A percentile compares a stretch with the other conserved stretches of the same genome.
Evolutionary conservation across 2,797 vertebrate species (phyloP).

Genomic region (Eleutherodactylus coqui): DNA sequence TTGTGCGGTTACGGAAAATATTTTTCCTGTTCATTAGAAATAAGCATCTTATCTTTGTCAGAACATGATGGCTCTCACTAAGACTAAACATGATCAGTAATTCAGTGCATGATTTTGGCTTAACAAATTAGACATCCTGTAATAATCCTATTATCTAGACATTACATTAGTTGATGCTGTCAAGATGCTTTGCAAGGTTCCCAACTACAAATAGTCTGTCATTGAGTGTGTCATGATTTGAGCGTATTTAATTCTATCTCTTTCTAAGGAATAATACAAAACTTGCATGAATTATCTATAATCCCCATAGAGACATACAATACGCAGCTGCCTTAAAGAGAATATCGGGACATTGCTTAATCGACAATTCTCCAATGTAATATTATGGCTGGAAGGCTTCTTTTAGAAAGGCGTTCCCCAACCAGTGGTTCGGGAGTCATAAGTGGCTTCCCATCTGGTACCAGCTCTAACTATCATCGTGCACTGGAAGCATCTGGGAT

Average conservation of each 20-base stretch:
- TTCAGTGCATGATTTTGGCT: conserved; percentile 46
- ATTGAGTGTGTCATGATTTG: conserved; percentile 33
- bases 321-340: neutral
- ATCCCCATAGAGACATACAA: neutral
- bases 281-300: conserved; percentile 29
- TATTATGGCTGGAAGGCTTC: neutral
- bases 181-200: conserved; percentile 48
- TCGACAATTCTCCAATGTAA: neutral
- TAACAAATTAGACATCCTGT: conserved; percentile 55
- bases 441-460: neutral
- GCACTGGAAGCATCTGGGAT: neutral
- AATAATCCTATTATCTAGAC: conserved; percentile 52
- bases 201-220: conserved; percentile 50
- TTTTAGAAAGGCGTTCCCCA: neutral
- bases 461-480: neutral
- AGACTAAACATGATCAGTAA: conserved; percentile 42
- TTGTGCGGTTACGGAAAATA: conserved; percentile 2
- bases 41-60: conserved; percentile 50
- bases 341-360: neutral
- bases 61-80: neutral
- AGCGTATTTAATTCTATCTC: conserved; percentile 2
- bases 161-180: conserved; percentile 49
- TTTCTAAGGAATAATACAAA: conserved; percentile 36
- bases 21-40: conserved; percentile 29
- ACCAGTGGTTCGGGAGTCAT: neutral